Evolutionary conservation across 2,113 vertebrate species (phyloP).

Genomic region (Leuciscus idus): DNA sequence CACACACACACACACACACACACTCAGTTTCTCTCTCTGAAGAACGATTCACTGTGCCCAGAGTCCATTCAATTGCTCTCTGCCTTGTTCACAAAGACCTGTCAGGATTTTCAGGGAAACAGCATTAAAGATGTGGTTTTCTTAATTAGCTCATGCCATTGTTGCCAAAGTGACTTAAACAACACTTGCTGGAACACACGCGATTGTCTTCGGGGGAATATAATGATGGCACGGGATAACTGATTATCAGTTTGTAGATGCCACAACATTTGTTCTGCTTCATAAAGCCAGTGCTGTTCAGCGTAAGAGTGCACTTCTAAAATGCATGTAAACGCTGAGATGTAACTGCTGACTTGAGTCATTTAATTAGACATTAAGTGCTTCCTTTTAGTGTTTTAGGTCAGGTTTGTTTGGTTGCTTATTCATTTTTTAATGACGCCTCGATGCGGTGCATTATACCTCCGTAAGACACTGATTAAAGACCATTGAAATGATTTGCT

Average conservation of each 20-base stretch:
- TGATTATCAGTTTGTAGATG: constrained; percentile 26
- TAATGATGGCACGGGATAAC: constrained; percentile 22
- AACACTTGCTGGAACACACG: constrained; percentile 44
- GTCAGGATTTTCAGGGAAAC: constrained; percentile 74
- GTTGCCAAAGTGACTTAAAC: constrained; percentile 61
- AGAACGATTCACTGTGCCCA: constrained; percentile 64
- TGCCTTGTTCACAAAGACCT: constrained; percentile 75
- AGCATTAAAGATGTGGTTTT: constrained; percentile 71
- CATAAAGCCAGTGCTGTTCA: constrained; percentile 33
- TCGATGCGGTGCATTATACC: neutral
- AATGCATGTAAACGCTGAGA: neutral
- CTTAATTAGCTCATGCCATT: constrained; percentile 71
- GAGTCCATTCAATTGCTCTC: constrained; percentile 76
- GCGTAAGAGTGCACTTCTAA: neutral
- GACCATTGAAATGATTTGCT: neutral
- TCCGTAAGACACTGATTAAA: neutral
- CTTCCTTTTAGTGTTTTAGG: neutral
- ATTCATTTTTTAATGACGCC: neutral
- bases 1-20: constrained; percentile 42
- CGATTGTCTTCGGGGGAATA: constrained; percentile 24
- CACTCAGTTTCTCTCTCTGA: constrained; percentile 59
- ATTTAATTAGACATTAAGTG: constrained; percentile 7
- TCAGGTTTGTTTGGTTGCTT: constrained; percentile 15
- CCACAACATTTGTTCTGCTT: constrained; percentile 45
- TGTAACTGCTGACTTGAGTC: constrained; percentile 18